Evolutionary conservation across 1,140 invertebrate genomes (phyloP), one percentile per base, ranked within the genome.

Genomic region (Cotesia typhae): DNA sequence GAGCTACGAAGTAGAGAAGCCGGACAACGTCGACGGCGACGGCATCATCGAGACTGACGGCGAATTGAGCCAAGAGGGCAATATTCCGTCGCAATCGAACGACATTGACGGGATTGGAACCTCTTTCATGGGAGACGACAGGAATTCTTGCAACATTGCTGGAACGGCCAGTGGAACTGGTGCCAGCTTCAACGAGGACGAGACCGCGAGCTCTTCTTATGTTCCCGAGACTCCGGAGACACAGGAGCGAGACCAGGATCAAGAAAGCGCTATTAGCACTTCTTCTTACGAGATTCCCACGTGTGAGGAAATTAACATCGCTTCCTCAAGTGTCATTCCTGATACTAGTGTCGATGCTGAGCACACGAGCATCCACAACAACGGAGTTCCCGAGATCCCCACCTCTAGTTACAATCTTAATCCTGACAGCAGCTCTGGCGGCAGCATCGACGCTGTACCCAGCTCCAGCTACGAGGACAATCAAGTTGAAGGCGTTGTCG

Each of bases 241-340:
- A 35, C 86, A 87, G 37, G 85, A 87, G 67, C 79, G 86, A 4
- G 86, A 87, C 70, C 86, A 86, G 47, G 86, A 87, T 70, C 86
- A 87, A 61, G 86, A 87, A 52, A 85, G 84, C 68, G 86, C 86
- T 10, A 87, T 87, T 36, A 87, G 85, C 68, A 87, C 85, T 0
- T 87, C 86, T 0, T 87, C 84, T 3, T 87, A 86, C n/a, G 86
- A 87, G 53, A 87, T 87, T 3, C 82, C 85, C 12, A 83, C 85
- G 0, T 87, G 85, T 57, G 86, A 86, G 14, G 86, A 87, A 67
- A 75, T 87, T 0, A 87, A 87, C 20, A 87, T 87, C 9, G 83
- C 83, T 0, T 84, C 83, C 0, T 86, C 85, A 0, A 86, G 82
- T 68, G 80, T 82, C 0, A 85, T 84, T 53, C 79, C 83, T 0